Conservation (phyloP, 2,797 vertebrate species). For the Labeo calbasu region DNA sequence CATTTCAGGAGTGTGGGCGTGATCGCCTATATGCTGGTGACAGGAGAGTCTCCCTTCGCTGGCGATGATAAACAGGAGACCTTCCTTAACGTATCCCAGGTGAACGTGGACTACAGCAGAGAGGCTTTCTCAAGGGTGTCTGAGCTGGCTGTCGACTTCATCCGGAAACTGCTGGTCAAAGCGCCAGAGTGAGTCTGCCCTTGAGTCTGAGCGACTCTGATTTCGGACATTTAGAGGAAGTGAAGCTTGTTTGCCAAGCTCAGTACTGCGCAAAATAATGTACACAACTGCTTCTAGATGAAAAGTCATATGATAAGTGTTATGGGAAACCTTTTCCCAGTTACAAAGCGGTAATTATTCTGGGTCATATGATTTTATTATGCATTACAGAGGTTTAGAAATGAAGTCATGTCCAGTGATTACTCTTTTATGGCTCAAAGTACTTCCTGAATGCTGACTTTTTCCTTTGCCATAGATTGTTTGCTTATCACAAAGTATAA, state of each 20-base stretch:
- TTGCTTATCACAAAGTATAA: slow-evolving; percentile 24
- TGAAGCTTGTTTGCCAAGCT: slow-evolving; percentile 10
- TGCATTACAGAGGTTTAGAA: neutral
- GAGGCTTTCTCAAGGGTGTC: slow-evolving; percentile 89
- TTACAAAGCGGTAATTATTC: neutral
- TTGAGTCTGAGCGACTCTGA: neutral
- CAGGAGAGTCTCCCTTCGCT: slow-evolving; percentile 91
- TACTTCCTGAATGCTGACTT: slow-evolving; percentile 10
- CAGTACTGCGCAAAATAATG: neutral
- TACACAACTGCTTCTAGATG: neutral
- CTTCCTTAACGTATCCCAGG: slow-evolving; percentile 95
- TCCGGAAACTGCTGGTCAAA: slow-evolving; percentile 92
- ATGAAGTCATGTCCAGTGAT: neutral
- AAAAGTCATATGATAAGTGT: neutral
- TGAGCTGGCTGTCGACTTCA: slow-evolving; percentile 90
- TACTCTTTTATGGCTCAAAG: neutral
- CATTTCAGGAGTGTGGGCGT: slow-evolving; percentile 90
- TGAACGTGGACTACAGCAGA: slow-evolving; percentile 92
- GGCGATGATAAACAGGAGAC: slow-evolving; percentile 95
- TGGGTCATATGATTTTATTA: neutral
- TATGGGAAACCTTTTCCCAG: neutral
- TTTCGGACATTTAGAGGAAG: slow-evolving; percentile 16
- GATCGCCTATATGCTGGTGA: slow-evolving; percentile 95
- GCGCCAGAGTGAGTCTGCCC: slow-evolving; percentile 88
- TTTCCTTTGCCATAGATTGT: slow-evolving; percentile 6